phyloP scores from a whole-genome alignment of 2,113 vertebrate species.

The Vidua macroura region DNA sequence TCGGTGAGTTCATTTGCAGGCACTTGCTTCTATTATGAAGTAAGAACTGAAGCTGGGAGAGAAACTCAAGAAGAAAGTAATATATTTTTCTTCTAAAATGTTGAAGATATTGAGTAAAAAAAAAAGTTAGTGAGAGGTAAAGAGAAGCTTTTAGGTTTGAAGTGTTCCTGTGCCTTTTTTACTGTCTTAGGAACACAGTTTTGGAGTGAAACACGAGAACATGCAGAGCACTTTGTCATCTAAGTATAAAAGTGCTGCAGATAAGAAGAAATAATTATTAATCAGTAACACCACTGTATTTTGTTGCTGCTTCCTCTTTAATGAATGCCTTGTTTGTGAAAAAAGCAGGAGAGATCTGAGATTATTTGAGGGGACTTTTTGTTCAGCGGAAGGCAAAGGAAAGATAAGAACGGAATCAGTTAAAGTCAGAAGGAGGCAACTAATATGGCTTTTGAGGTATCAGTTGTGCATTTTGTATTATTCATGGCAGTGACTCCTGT shows the following conservation, averaged over 20 bases:
- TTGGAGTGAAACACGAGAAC: not conserved
- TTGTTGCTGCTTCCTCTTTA: not conserved
- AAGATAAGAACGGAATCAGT: not conserved
- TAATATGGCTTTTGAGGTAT: constrained; percentile 13
- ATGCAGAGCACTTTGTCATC: not conserved
- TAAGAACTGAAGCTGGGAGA: not conserved
- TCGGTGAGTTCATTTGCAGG: not conserved
- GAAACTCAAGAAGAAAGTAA: not conserved
- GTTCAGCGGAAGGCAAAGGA: not conserved
- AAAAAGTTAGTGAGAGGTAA: not conserved
- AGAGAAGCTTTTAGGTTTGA: not conserved
- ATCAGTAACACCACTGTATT: not conserved
- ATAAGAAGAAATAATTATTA: not conserved
- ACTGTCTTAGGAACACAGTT: not conserved
- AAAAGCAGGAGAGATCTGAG: not conserved
- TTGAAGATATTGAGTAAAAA: not conserved
- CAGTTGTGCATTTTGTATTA: constrained; percentile 56
- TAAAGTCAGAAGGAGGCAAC: constrained; percentile 42
- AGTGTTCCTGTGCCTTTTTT: not conserved
- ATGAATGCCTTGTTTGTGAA: not conserved
- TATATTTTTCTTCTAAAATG: not conserved
- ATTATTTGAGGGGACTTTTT: not conserved
- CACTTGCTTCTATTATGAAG: not conserved
- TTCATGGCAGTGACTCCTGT: constrained; percentile 18
- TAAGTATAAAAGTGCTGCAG: not conserved